These are phyloP conservation scores for Chrysolina haemoptera DNA, from an alignment of 2,888 invertebrate genomes.

Conservation along the genomic window DNA sequence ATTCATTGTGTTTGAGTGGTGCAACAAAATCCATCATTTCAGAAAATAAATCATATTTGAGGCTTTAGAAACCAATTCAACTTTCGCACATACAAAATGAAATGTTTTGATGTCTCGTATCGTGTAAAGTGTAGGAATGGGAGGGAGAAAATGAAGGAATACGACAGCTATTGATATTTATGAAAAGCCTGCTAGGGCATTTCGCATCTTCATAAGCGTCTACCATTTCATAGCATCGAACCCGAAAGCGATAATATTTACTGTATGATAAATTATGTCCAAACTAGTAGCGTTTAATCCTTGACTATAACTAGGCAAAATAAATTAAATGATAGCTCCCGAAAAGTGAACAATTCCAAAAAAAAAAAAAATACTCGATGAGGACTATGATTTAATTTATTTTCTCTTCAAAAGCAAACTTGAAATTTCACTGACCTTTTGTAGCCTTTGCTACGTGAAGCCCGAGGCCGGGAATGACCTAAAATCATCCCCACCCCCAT, in stretches of 20 bases:
- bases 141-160: constrained; percentile 57
- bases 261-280: constrained; percentile 46
- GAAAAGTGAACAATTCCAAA: not conserved
- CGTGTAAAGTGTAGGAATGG: constrained; percentile 48
- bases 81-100: constrained; percentile 58
- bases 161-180: constrained; percentile 65
- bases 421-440: constrained; percentile 66
- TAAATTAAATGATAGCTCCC: constrained; percentile 53
- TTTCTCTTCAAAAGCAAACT: constrained; percentile 53
- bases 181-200: constrained; percentile 67
- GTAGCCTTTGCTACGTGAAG: constrained; percentile 70
- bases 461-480: constrained; percentile 65
- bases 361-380: not conserved
- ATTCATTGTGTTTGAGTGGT: constrained; percentile 47
- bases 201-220: constrained; percentile 65
- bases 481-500: constrained; percentile 55
- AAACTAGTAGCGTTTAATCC: constrained; percentile 54
- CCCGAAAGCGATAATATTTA: constrained; percentile 52
- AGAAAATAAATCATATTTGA: constrained; percentile 65
- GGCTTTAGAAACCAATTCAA: constrained; percentile 55
- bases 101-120: constrained; percentile 52
- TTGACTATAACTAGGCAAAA: constrained; percentile 48
- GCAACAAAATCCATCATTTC: constrained; percentile 55
- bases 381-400: constrained; percentile 53
- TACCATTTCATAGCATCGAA: constrained; percentile 55